Evolutionary conservation across 2,113 vertebrate genomes (phyloP), one percentile per base, ranked within the genome.

Genomic region (Hiodon alosoides): DNA sequence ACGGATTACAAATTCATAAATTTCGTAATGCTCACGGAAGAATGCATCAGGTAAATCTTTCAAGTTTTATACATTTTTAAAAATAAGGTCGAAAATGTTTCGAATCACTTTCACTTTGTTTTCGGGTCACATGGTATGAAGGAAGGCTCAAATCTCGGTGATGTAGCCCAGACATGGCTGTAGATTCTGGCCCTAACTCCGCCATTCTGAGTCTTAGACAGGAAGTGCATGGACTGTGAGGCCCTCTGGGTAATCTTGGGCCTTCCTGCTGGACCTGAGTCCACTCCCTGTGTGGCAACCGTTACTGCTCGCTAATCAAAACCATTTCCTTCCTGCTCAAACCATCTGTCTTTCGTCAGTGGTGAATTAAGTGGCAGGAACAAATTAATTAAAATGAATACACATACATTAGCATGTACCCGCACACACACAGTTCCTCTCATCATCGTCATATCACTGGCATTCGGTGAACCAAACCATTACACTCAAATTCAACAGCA

Each of bases 331-430:
- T 70, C 13, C 17, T 55, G 13, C 83, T 81, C 71, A 74, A 76
- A 72, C 82, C 91, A 90, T 82, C 82, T 91, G 91, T 88, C 86
- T 87, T 82, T 82, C 84, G 89, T 90, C 89, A 85, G 73, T 77
- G 78, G 81, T 70, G 78, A 81, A 81, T 85, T 84, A 53, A 81
- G 83, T 81, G 82, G 85, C 83, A 87, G 86, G 87, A 90, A 90
- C 84, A 88, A 83, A 89, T 90, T 86, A 83, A 89, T 91, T 88
- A 89, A 82, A 85, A 83, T 79, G 73, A 79, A 75, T 83, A 79
- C 79, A 83, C 69, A 71, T 68, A 71, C 53, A 55, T 68, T 53
- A 68, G 47, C 53, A 10, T 50, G 54, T 59, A 67, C 9, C 52
- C 50, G 72, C 70, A 58, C 9, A 48, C 52, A 47, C 57, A 57